Base-by-base conservation (phyloP, 2,888 invertebrate genomes). In the Aporophyla nigra region DNA sequence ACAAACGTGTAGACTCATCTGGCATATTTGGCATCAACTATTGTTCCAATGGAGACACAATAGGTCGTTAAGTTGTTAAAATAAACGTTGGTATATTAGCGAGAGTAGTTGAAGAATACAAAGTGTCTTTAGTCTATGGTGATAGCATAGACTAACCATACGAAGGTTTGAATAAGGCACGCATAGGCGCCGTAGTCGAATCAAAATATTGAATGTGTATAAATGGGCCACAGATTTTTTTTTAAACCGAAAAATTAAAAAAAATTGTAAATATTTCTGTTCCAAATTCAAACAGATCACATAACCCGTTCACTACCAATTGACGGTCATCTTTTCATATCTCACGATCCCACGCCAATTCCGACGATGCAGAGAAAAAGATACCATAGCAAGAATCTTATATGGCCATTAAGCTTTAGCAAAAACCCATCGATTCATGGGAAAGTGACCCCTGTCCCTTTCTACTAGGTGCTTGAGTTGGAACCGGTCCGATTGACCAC, bases 401-500 rank as follows among this genome's bases (percentile, higher is more conserved):
- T 72, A 82, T 58, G 65, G 65, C 70, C 70, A 84, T 86, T 88
- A 88, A 76, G 84, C 80, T 78, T 82, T 85, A 86, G 90, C 89
- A 93, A 93, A 93, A 94, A 92, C 90, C 54, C 88, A 90, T 89
- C 91, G 90, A 93, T 92, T 90, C 90, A 89, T 93, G 95, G 90
- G 94, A 95, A 95, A 94, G 93, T 93, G 90, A 88, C 89, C 87
- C 90, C 87, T 90, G 87, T 93, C 92, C 92, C 91, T 94, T 93
- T 93, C 91, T 89, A 90, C 83, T 71, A 83, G 54, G 40, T 62
- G 56, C 53, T 53, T 71, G 33, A 69, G 78, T 76, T 69, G 69
- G 74, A 91, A 93, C 94, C 91, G 92, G 92, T 92, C 85, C n/a
- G 43, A 73, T 83, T 80, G 73, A 78, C 80, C 75, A 73, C 72